Percentiles rank a stretch among this genome's conserved stretches.
These are phyloP conservation scores for Amblyjoppa fuscipennis DNA, from an alignment of 2,888 invertebrate genomes.

Conservation along the genomic window DNA sequence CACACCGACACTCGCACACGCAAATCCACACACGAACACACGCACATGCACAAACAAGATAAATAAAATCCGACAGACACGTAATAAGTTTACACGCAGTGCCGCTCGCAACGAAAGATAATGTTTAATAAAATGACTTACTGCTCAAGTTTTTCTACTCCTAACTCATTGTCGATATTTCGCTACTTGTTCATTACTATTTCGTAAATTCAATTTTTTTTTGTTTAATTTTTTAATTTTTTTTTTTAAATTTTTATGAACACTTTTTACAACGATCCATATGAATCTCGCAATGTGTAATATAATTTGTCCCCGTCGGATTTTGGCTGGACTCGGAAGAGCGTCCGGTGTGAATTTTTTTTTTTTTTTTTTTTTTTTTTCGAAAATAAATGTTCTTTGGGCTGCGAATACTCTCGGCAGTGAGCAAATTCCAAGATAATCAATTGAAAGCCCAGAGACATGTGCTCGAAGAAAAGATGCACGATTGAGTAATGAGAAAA, in stretches of 20 bases:
- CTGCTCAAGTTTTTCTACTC: slow-evolving; percentile 59
- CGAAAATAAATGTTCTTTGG: slow-evolving; percentile 59
- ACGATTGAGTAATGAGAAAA: slow-evolving; percentile 22
- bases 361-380: too few species aligned
- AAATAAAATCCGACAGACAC: slow-evolving; percentile 46
- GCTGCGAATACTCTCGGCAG: slow-evolving; percentile 58
- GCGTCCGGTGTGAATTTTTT: slow-evolving; percentile 49
- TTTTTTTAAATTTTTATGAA: slow-evolving; percentile 2
- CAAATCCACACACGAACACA: slow-evolving; percentile 10
- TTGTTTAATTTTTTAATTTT: not conserved
- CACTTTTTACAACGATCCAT: slow-evolving; percentile 15
- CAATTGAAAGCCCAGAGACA: slow-evolving; percentile 59
- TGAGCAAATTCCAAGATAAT: slow-evolving; percentile 58
- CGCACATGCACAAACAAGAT: slow-evolving; percentile 10
- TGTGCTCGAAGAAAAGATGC: slow-evolving; percentile 43
- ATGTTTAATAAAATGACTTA: slow-evolving; percentile 54
- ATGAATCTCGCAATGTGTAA: slow-evolving; percentile 34
- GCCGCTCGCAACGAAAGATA: slow-evolving; percentile 64
- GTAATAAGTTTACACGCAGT: slow-evolving; percentile 61
- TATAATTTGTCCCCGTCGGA: slow-evolving; percentile 46
- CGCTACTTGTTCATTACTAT: slow-evolving; percentile 17
- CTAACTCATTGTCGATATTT: slow-evolving; percentile 63
- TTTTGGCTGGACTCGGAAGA: slow-evolving; percentile 52
- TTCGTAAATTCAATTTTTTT: slow-evolving; percentile 42
- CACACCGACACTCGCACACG: not conserved